Evolutionary conservation across 2,113 vertebrate species (phyloP).

Genomic region (Stomatorhinus ivindoensis): DNA sequence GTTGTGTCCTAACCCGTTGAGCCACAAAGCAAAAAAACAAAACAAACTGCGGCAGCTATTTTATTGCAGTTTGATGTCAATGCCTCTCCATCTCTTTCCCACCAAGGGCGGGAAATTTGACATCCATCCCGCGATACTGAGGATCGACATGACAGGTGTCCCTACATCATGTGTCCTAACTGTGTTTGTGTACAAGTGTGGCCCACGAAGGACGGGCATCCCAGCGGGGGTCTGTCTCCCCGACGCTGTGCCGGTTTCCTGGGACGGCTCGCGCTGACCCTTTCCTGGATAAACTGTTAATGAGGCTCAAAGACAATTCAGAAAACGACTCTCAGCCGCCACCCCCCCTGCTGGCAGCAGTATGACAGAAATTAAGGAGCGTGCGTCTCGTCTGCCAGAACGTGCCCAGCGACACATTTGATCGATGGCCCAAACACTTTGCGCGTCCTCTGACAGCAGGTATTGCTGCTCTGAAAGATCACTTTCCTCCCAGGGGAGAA

Average conservation of each 20-base stretch:
- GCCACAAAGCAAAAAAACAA: not conserved
- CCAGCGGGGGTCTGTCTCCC: not conserved
- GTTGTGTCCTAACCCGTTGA: not conserved
- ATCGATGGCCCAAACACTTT: slow-evolving; percentile 32
- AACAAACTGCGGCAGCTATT: not conserved
- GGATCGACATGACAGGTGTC: not conserved
- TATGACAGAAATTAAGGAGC: slow-evolving; percentile 16
- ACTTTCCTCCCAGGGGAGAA: slow-evolving; percentile 17
- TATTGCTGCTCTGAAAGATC: slow-evolving; percentile 30
- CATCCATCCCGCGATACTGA: not conserved
- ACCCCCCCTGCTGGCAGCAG: not conserved
- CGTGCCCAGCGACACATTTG: slow-evolving; percentile 29
- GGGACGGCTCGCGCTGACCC: not conserved
- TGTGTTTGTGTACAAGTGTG: not conserved
- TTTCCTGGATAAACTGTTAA: not conserved
- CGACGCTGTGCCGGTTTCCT: not conserved
- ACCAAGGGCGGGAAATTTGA: not conserved
- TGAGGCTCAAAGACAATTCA: not conserved
- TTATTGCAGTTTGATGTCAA: not conserved
- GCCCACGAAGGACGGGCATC: not conserved
- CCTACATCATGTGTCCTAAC: not conserved
- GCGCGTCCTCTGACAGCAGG: slow-evolving; percentile 28
- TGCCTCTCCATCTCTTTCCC: not conserved
- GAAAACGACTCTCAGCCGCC: not conserved
- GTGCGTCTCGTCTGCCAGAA: slow-evolving; percentile 25